A percentile compares a stretch with the other conserved stretches of the same genome.
These are phyloP conservation scores for Blastobasis lacticolella DNA, from an alignment of 2,888 invertebrate genomes.

Conservation along the genomic window DNA sequence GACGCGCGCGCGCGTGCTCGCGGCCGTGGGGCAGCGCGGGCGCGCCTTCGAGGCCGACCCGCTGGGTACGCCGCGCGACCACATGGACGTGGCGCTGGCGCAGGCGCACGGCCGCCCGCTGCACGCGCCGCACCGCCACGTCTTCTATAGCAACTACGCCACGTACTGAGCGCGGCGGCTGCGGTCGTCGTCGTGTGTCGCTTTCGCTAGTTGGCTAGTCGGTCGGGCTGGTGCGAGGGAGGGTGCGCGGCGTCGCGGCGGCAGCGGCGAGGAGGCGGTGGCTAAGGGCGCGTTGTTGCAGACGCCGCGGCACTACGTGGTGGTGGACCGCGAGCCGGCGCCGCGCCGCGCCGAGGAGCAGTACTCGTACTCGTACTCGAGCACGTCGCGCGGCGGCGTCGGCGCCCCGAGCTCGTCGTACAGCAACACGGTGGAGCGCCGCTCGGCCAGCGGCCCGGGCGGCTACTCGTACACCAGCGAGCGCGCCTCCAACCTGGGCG, in stretches of 20 bases:
- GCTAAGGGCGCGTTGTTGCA: slow-evolving; percentile 76
- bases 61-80: slow-evolving; percentile 74
- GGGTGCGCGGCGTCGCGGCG: slow-evolving; percentile 32
- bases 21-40: slow-evolving; percentile 73
- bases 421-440: slow-evolving; percentile 79
- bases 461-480: slow-evolving; percentile 86
- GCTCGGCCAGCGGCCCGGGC: slow-evolving; percentile 80
- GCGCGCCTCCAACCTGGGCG: slow-evolving; percentile 80
- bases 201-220: slow-evolving; percentile 58
- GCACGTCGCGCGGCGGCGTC: slow-evolving; percentile 72
- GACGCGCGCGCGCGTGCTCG: slow-evolving; percentile 77
- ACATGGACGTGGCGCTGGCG: slow-evolving; percentile 79
- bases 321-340: slow-evolving; percentile 84
- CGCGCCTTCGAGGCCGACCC: slow-evolving; percentile 74
- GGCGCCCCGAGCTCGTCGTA: slow-evolving; percentile 77
- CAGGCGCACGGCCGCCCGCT: slow-evolving; percentile 73
- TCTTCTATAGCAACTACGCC: slow-evolving; percentile 72
- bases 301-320: slow-evolving; percentile 92
- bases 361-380: slow-evolving; percentile 89
- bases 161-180: slow-evolving; percentile 47
- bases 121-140: slow-evolving; percentile 63
- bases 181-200: slow-evolving; percentile 48
- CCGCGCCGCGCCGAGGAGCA: slow-evolving; percentile 84
- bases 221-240: slow-evolving; percentile 49
- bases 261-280: slow-evolving; percentile 30